Conservation (phyloP, 2,113 vertebrate genomes). For the Corvus hawaiiensis region DNA sequence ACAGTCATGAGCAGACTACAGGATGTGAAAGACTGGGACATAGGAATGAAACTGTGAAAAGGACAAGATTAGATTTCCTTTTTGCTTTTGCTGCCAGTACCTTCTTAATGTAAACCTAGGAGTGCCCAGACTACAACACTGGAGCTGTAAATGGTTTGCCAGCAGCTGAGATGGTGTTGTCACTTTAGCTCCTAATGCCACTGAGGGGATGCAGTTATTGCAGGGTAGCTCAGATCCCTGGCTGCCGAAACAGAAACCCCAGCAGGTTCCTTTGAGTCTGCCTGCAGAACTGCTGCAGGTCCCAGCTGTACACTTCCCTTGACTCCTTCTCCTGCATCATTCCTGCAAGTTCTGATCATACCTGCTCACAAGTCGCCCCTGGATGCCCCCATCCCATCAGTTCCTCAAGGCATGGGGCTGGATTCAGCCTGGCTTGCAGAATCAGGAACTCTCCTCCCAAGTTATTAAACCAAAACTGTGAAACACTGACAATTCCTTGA, state of each 20-base stretch:
- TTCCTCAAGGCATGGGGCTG: neutral
- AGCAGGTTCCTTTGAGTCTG: neutral
- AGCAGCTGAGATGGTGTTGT: neutral
- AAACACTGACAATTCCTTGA: neutral
- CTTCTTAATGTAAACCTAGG: neutral
- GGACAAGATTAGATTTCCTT: neutral
- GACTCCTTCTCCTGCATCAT: neutral
- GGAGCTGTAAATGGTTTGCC: neutral
- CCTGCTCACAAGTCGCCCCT: neutral
- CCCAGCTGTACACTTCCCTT: neutral
- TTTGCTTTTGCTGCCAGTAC: neutral
- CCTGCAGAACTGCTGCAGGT: neutral
- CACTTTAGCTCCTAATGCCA: neutral
- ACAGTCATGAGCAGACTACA: neutral
- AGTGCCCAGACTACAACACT: neutral
- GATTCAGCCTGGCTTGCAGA: neutral
- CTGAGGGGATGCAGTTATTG: neutral
- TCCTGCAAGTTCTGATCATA: neutral
- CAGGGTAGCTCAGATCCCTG: neutral
- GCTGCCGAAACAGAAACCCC: neutral
- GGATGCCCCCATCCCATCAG: rapidly evolving
- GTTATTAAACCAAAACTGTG: neutral
- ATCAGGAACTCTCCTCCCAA: neutral
- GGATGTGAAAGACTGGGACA: neutral
- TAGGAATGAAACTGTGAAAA: neutral